phyloP scores from a whole-genome alignment of 2,888 invertebrate species.

The Pterostichus niger region DNA sequence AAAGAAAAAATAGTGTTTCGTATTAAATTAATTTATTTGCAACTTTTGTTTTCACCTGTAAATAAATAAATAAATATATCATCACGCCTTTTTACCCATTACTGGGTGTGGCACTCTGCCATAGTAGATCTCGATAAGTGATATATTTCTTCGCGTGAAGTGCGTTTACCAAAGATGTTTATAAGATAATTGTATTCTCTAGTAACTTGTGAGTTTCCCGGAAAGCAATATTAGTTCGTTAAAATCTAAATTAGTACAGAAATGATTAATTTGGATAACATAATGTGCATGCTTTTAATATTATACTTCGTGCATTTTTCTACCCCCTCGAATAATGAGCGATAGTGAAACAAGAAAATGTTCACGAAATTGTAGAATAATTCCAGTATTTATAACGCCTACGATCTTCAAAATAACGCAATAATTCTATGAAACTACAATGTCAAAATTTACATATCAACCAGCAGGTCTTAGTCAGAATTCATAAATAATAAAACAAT shows the following conservation, averaged over 20 bases:
- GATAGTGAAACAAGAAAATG: not conserved
- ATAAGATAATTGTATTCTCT: too few species aligned
- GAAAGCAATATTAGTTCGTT: not conserved
- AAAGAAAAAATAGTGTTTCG: too few species aligned
- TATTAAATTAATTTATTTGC: too few species aligned
- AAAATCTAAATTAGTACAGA: too few species aligned
- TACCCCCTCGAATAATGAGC: not conserved
- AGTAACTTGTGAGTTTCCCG: not conserved
- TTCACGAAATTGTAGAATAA: constrained; percentile 2
- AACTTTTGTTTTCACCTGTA: too few species aligned
- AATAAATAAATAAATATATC: too few species aligned
- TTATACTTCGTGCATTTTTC: not conserved
- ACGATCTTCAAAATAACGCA: constrained; percentile 37
- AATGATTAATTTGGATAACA: too few species aligned
- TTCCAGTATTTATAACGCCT: not conserved
- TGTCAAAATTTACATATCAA: constrained; percentile 37
- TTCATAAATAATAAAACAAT: constrained; percentile 52
- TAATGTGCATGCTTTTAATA: not conserved
- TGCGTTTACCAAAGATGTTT: too few species aligned
- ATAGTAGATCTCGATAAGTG: too few species aligned
- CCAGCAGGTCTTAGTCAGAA: constrained; percentile 20
- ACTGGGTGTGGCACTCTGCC: too few species aligned
- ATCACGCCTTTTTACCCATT: too few species aligned
- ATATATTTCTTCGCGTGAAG: too few species aligned
- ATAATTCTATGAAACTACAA: constrained; percentile 23